Conservation (phyloP, 2,888 invertebrate genomes). For the Cataglyphis albicans region DNA sequence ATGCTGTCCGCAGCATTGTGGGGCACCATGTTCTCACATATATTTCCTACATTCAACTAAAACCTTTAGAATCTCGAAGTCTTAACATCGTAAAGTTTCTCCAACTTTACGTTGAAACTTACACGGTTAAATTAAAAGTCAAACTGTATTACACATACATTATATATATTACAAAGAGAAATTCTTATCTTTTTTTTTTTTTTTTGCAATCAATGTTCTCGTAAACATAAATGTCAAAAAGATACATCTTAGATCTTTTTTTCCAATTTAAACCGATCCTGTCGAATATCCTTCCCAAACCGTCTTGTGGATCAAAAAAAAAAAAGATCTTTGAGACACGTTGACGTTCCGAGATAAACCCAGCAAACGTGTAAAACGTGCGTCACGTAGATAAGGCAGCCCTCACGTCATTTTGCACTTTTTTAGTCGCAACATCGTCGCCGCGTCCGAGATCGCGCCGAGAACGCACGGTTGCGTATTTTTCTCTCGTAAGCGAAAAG, state of each 20-base stretch:
- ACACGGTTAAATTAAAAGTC: neutral
- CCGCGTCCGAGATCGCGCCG: neutral
- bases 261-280: neutral
- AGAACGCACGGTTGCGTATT: conserved; percentile 28
- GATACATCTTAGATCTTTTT: neutral
- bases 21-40: conserved; percentile 20
- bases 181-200: no score
- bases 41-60: conserved; percentile 32
- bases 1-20: conserved; percentile 38
- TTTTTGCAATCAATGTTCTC: neutral
- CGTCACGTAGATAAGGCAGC: conserved; percentile 37
- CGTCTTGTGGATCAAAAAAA: neutral
- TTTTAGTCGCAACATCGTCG: conserved; percentile 50
- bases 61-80: conserved; percentile 25
- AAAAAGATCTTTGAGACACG: neutral
- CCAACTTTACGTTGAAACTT: conserved; percentile 1
- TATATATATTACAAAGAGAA: neutral
- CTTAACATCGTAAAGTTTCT: conserved; percentile 19
- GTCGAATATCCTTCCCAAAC: neutral
- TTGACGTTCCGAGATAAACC: conserved; percentile 25
- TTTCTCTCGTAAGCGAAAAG: conserved; percentile 62
- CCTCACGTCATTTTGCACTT: conserved; percentile 59
- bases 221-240: neutral
- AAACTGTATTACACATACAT: neutral
- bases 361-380: conserved; percentile 7